phyloP scores from a whole-genome alignment of 92 coral and sea anemone genomes.

The Palythoa caribaeorum region DNA sequence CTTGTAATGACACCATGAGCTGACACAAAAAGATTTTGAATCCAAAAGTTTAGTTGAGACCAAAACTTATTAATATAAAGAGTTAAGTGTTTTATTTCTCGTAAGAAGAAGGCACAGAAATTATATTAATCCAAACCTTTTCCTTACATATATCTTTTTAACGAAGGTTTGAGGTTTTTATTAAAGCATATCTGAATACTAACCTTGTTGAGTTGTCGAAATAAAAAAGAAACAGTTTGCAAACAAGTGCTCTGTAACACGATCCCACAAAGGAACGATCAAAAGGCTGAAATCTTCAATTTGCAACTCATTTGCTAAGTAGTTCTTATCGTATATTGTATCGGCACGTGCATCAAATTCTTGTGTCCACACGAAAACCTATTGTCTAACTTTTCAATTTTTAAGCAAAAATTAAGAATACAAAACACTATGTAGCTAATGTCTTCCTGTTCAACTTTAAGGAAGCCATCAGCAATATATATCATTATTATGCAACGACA shows the following conservation, averaged over 20 bases:
- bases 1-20: too few relatives aligned
- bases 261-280: too few relatives aligned
- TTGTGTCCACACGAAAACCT: background rate
- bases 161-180: too few relatives aligned
- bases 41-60: too few relatives aligned
- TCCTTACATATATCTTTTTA: too few relatives aligned
- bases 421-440: background rate
- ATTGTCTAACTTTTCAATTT: background rate
- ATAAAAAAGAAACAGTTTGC: background rate
- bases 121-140: too few relatives aligned
- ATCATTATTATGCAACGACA: background rate
- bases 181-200: too few relatives aligned
- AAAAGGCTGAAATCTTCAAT: background rate
- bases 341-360: background rate
- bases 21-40: too few relatives aligned
- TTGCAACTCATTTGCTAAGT: slow-evolving; percentile 1
- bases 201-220: too few relatives aligned
- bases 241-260: background rate
- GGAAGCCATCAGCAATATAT: background rate
- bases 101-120: too few relatives aligned
- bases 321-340: background rate
- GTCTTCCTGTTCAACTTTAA: background rate
- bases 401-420: background rate
- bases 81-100: background rate
- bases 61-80: too few relatives aligned